Conservation (phyloP, 2,797 vertebrate genomes). For the Ceryle rudis region DNA sequence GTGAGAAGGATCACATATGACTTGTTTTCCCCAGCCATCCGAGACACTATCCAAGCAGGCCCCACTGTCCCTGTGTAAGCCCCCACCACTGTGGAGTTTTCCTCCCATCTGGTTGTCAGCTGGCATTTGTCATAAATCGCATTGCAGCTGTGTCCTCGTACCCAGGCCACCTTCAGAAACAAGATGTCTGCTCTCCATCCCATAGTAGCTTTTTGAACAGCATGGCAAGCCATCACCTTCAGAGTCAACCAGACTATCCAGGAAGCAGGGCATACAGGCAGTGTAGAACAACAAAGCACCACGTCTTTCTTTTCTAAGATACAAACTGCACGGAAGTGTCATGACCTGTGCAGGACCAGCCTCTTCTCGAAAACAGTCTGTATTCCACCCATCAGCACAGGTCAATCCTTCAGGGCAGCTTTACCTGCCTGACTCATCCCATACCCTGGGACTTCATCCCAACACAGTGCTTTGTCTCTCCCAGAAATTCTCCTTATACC, state of each 20-base stretch:
- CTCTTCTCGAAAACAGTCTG: neutral
- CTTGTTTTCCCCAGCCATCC: neutral
- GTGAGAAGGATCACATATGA: accelerated
- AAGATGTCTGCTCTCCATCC: neutral
- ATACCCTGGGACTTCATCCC: neutral
- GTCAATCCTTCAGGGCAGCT: neutral
- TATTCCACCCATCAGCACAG: neutral
- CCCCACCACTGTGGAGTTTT: accelerated
- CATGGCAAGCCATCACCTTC: neutral
- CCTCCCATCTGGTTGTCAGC: accelerated
- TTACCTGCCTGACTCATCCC: neutral
- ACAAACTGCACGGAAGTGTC: neutral
- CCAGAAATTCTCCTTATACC: neutral
- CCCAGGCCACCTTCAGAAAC: neutral
- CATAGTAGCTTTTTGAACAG: neutral
- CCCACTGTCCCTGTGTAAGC: neutral
- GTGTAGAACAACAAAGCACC: neutral
- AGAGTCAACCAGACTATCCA: neutral
- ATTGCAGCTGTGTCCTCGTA: neutral
- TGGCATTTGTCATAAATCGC: neutral
- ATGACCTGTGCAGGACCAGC: neutral
- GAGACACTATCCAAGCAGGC: accelerated
- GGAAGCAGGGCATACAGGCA: neutral
- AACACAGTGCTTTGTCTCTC: neutral
- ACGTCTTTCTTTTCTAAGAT: neutral